Evolutionary conservation across 2,113 vertebrate genomes (phyloP).

Genomic region (Galbula dea): DNA sequence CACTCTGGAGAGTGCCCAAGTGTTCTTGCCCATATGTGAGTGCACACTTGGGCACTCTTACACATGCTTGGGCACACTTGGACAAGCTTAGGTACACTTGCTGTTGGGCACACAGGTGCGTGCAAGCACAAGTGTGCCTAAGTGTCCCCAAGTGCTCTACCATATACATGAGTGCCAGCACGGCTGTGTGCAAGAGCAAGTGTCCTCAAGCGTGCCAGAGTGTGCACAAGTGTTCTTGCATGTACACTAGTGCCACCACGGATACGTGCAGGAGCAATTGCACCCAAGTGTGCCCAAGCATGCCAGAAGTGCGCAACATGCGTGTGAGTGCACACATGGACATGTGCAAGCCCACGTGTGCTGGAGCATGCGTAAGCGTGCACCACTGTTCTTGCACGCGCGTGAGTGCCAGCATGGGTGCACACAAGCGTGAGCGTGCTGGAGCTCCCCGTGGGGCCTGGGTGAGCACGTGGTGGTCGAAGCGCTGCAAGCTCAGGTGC

Average conservation of each 20-base stretch:
- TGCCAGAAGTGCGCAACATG: neutral
- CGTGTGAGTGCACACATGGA: neutral
- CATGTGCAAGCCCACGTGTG: neutral
- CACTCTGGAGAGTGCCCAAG: neutral
- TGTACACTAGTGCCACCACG: no score
- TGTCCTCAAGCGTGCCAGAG: no score
- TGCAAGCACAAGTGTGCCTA: no score
- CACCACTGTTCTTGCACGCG: fast-evolving
- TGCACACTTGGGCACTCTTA: no score
- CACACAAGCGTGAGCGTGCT: neutral
- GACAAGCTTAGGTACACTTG: no score
- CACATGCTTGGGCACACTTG: no score
- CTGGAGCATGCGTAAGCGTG: fast-evolving
- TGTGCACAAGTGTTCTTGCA: no score
- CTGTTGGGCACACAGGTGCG: no score
- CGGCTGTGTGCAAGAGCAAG: neutral
- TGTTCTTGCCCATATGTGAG: neutral
- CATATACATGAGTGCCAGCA: neutral
- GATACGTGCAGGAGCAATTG: neutral
- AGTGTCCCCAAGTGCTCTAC: neutral
- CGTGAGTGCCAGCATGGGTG: neutral
- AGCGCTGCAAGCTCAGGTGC: neutral
- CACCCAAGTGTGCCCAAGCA: neutral
- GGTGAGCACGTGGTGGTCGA: neutral
- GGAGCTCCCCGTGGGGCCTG: neutral